phyloP scores from a whole-genome alignment of 2,113 vertebrate genomes.

The Phasianus colchicus region DNA sequence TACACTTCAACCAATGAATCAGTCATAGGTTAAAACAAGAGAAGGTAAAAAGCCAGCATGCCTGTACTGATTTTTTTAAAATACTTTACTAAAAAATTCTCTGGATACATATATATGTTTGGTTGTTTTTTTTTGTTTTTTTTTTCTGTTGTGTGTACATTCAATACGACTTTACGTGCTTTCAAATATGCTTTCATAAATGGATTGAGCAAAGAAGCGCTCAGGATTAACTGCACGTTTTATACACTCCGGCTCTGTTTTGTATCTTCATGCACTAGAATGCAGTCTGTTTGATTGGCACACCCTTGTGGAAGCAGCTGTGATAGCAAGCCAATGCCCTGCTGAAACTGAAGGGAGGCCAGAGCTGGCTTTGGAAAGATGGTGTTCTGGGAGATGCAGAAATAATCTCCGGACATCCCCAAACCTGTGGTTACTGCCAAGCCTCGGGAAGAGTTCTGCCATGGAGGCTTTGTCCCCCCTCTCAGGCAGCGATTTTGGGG shows the following conservation, averaged over 20 bases:
- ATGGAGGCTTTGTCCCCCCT: not conserved
- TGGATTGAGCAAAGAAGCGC: not conserved
- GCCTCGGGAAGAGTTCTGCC: accelerated
- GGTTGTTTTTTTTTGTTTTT: not conserved
- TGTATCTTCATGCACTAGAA: not conserved
- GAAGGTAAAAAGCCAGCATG: slow-evolving; percentile 67
- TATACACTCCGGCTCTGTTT: not conserved
- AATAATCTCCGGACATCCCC: not conserved
- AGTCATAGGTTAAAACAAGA: slow-evolving; percentile 68
- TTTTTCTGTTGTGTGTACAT: not conserved
- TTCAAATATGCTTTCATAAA: slow-evolving; percentile 54
- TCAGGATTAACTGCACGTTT: not conserved
- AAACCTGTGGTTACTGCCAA: not conserved
- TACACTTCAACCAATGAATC: slow-evolving; percentile 72
- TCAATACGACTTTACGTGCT: slow-evolving; percentile 38
- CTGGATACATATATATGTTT: slow-evolving; percentile 9
- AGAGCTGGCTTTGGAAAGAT: not conserved
- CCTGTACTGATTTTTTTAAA: slow-evolving; percentile 49
- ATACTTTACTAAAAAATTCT: slow-evolving; percentile 63
- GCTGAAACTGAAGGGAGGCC: not conserved
- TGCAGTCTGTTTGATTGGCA: slow-evolving; percentile 44
- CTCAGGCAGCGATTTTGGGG: not conserved
- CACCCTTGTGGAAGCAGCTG: slow-evolving; percentile 51
- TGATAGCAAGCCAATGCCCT: not conserved
- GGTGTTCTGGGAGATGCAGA: not conserved